These are phyloP conservation scores for Euplexia lucipara DNA, from an alignment of 2,888 invertebrate species.

Conservation along the genomic window DNA sequence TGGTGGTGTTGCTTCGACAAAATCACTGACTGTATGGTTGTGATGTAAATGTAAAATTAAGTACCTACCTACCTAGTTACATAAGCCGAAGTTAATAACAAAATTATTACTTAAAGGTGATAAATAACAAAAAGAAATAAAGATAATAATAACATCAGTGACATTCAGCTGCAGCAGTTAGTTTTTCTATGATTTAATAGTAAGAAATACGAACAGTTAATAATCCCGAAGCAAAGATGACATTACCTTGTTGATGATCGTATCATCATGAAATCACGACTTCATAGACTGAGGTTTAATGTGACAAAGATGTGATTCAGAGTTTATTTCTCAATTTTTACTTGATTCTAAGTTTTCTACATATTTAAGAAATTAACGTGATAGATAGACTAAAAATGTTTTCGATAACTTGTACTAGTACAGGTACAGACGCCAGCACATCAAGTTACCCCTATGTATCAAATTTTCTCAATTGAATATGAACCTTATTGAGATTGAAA, in stretches of 20 bases:
- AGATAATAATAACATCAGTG: slow-evolving; percentile 1
- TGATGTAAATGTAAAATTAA: background rate
- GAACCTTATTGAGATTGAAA: too few species aligned
- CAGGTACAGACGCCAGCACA: too few species aligned
- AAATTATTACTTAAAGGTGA: background rate
- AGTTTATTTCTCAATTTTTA: background rate
- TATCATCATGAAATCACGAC: too few species aligned
- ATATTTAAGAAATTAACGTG: too few species aligned
- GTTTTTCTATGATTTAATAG: slow-evolving; percentile 26
- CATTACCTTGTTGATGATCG: slow-evolving; percentile 2
- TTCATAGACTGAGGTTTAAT: background rate
- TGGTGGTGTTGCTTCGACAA: background rate
- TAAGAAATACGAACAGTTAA: slow-evolving; percentile 20
- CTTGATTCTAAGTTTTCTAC: too few species aligned
- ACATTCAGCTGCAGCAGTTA: background rate
- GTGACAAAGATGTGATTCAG: background rate
- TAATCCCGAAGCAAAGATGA: background rate
- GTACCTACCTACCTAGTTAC: too few species aligned
- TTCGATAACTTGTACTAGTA: too few species aligned
- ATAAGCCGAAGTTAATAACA: background rate
- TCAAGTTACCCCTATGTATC: too few species aligned
- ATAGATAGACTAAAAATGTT: too few species aligned
- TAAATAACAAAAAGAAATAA: slow-evolving; percentile 8
- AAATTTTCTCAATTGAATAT: too few species aligned
- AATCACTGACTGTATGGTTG: background rate